Base-by-base conservation (phyloP, 2,888 invertebrate species). In the Stenotaenia linearis region DNA sequence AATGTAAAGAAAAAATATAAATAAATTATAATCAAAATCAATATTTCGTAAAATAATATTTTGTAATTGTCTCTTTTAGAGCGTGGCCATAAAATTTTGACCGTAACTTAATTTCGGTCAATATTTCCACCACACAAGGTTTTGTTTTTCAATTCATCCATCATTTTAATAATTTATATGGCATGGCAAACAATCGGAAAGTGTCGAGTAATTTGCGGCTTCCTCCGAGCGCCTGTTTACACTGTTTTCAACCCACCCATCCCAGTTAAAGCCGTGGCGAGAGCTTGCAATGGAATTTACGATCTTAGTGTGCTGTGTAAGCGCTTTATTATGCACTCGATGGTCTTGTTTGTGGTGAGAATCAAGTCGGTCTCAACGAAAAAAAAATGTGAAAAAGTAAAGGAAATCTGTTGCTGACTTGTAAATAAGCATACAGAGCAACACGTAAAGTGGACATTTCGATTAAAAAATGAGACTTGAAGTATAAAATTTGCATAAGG, bases 341-440 rank as follows among this genome's bases (percentile, higher is more conserved):
- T 69, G 69, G 69, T 69, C 69, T 69, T 69, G 69, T 69, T 69
- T 69, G 69, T 69, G 69, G 69, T 69, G 69, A 69, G 69, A 69
- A 69, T 69, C 69, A 69, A 69, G 69, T 69, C n/a, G 23, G 25
- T 25, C 18, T 50, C n/a, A 50, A 50, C n/a, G 18, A 50, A 50
- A 50, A 50, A 50, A 18, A 18, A 21, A n/a, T 18, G 18, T n/a
- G 18, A 18, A 50, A 50, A 50, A 45, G 15, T 3, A 18, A 50
- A 15, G 18, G 4, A 50, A 50, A 50, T 50, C 50, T 21, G 18
- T 50, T 50, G 21, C 50, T 21, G 15, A 50, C 32, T 32, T 32
- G 32, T 32, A 32, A 32, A 32, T 9, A 32, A 6, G 4, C 5
- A 32, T 32, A 6, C 32, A 32, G 32, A 32, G 32, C n/a, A n/a